These are phyloP conservation scores for Rutilus rutilus DNA, from an alignment of 2,113 vertebrate species.

Conservation along the genomic window DNA sequence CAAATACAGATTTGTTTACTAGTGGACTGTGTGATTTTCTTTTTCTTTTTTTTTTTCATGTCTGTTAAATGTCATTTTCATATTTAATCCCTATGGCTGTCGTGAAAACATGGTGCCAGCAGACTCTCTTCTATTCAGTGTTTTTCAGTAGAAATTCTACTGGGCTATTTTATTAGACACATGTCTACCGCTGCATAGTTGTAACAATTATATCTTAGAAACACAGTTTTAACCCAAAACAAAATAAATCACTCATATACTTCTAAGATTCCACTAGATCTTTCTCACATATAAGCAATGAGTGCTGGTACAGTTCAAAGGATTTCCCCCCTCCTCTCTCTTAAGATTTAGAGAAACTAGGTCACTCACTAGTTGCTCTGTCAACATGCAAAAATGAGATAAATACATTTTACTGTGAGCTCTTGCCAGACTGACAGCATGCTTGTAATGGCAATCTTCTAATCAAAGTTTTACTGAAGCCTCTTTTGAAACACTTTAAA, in stretches of 20 bases:
- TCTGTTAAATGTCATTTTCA: neutral
- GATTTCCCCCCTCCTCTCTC: constrained; percentile 62
- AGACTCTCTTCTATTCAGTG: no score
- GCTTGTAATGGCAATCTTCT: constrained; percentile 16
- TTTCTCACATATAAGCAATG: constrained; percentile 38
- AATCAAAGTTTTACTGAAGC: constrained; percentile 10
- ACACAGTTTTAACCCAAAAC: neutral
- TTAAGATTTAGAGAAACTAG: constrained; percentile 59
- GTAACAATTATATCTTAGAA: neutral
- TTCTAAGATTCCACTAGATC: neutral
- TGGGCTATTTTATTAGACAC: neutral
- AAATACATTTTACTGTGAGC: constrained; percentile 13
- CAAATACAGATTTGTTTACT: neutral
- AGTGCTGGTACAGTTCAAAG: constrained; percentile 57
- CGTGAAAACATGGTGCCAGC: no score
- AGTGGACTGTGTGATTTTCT: neutral
- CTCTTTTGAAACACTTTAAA: neutral
- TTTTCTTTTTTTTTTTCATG: neutral
- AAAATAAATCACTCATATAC: neutral
- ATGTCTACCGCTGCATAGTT: neutral
- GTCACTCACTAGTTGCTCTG: constrained; percentile 71
- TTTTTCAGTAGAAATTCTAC: neutral
- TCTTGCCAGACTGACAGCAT: constrained; percentile 18
- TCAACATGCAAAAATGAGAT: constrained; percentile 63
- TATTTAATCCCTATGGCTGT: neutral